These are phyloP conservation scores for Cephalopterus ornatus DNA, from an alignment of 2,113 vertebrate species.

Conservation along the genomic window DNA sequence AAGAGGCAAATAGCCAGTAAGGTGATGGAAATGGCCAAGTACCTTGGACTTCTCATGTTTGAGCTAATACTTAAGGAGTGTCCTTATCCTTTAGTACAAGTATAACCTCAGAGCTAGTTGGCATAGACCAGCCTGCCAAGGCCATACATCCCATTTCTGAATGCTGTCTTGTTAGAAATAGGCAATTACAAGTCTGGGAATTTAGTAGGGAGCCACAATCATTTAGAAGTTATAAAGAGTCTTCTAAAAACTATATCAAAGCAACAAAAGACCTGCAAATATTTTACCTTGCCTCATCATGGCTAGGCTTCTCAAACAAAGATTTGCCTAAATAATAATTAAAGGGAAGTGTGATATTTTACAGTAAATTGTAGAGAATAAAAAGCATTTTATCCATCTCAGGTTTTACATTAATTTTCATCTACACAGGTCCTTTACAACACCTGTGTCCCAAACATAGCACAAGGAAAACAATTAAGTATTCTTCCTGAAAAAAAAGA, in stretches of 20 bases:
- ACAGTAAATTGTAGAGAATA: background rate
- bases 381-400: background rate
- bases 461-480: background rate
- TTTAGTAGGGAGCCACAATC: background rate
- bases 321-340: too few relatives aligned
- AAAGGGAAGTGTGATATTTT: background rate
- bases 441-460: background rate
- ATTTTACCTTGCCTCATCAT: background rate
- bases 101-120: background rate
- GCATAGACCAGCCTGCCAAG: background rate
- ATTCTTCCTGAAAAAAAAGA: background rate
- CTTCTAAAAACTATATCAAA: background rate
- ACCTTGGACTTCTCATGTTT: background rate
- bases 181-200: background rate
- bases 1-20: background rate
- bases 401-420: background rate
- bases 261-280: background rate
- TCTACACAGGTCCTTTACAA: background rate
- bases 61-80: background rate
- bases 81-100: background rate
- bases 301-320: too few relatives aligned
- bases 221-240: background rate
- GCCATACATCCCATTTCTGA: background rate
- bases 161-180: background rate
- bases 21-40: background rate